Base-by-base conservation (phyloP, 1,140 invertebrate genomes). In the Littorina saxatilis region DNA sequence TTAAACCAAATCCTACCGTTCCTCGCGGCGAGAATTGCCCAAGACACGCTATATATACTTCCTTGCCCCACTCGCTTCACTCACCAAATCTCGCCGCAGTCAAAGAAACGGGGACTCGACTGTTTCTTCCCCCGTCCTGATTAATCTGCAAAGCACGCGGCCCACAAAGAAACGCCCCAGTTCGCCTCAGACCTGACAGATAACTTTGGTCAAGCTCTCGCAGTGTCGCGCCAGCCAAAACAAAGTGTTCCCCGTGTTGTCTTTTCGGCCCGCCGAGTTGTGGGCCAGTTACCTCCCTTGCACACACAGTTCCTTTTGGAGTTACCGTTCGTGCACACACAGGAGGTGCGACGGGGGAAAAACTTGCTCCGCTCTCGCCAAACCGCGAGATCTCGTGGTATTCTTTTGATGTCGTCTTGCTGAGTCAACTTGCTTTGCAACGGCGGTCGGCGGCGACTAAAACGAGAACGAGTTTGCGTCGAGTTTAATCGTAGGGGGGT, bases 361-460 rank as follows among this genome's bases (percentile, higher is more conserved):
- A 73, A 73, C 70, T 40, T 11, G 29, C 37, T 23, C 40, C 40
- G 70, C 37, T 43, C 29, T 73, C 70, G 40, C 70, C 70, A 73
- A 73, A 73, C 70, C 39, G 70, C 70, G 39, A 73, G 70, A 73
- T 73, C 70, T 73, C 70, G 70, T 43, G 70, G 70, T 27, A 43
- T 73, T 73, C 43, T 39, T 73, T 73, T 73, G 70, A 73, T 73
- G 70, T 40, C 37, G 70, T 43, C 37, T n/a, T 73, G 70, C 37
- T 73, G 29, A 11, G 70, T 43, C 32, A 73, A 73, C 70, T 2
- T n/a, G 32, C n/a, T n/a, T n/a, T n/a, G n/a, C n/a, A n/a, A n/a
- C n/a, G n/a, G n/a, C n/a, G n/a, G 4, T n/a, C 37, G 37, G 7
- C 39, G 37, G 23, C 13, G 17, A 39, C 35, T 7, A 73, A 40